phyloP scores from a whole-genome alignment of 2,888 invertebrate species.

The Athetis lepigone region DNA sequence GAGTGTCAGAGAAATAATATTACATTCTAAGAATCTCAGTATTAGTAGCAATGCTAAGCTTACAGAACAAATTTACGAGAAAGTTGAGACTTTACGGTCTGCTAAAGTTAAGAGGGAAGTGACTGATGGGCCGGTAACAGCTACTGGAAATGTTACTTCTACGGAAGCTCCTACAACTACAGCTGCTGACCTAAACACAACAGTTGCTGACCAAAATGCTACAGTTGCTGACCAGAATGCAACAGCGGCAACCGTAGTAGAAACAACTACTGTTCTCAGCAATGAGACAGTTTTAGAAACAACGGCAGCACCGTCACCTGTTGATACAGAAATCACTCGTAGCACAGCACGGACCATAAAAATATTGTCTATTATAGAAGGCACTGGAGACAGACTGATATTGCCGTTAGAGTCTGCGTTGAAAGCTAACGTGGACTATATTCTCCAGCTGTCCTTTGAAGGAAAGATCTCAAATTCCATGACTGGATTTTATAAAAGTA shows the following conservation, averaged over 20 bases:
- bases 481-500: constrained; percentile 93
- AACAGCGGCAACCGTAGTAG: constrained; percentile 41
- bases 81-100: constrained; percentile 73
- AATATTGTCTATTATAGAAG: constrained; percentile 75
- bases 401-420: constrained; percentile 80
- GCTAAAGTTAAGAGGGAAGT: constrained; percentile 73
- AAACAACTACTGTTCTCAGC: constrained; percentile 30
- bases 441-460: constrained; percentile 88
- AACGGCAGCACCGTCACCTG: constrained; percentile 38
- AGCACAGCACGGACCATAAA: constrained; percentile 80
- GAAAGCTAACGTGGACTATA: constrained; percentile 88
- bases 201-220: background rate
- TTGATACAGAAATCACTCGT: constrained; percentile 81
- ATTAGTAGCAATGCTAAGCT: constrained; percentile 80
- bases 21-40: constrained; percentile 88
- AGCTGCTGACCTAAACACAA: too few species aligned
- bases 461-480: constrained; percentile 91
- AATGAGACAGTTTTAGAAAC: constrained; percentile 50
- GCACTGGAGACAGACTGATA: constrained; percentile 80
- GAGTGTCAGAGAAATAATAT: constrained; percentile 82
- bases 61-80: constrained; percentile 86
- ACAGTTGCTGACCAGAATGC: constrained; percentile 32
- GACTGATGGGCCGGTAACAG: constrained; percentile 27
- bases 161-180: constrained; percentile 33
- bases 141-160: constrained; percentile 37